phyloP scores from a whole-genome alignment of 2,797 vertebrate species.

The Micromesistius poutassou region DNA sequence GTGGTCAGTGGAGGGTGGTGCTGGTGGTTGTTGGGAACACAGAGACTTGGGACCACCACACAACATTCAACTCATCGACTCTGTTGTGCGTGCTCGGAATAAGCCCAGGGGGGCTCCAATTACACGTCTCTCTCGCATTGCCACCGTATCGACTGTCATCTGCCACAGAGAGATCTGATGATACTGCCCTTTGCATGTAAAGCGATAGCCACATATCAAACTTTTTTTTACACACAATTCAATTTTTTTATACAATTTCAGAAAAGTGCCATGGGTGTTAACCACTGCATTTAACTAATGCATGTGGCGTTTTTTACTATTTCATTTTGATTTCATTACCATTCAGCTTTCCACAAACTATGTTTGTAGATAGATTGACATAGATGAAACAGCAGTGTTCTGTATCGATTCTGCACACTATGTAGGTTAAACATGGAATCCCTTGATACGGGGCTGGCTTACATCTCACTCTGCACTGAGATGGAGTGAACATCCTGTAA shows the following conservation, averaged over 20 bases:
- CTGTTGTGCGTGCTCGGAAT: conserved; percentile 75
- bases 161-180: conserved; percentile 67
- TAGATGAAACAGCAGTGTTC: neutral
- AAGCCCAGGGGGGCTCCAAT: conserved; percentile 69
- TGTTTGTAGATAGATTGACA: neutral
- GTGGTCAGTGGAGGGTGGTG: conserved; percentile 32
- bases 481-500: neutral
- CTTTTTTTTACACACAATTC: conserved; percentile 35
- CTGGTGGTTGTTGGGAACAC: conserved; percentile 42
- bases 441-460: neutral
- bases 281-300: neutral
- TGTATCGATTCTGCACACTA: neutral
- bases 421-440: conserved; percentile 1
- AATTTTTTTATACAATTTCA: neutral
- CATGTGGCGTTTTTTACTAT: neutral
- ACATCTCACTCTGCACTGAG: neutral
- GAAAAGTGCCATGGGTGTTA: neutral
- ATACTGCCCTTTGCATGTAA: conserved; percentile 74
- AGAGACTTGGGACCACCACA: conserved; percentile 60
- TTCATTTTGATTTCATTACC: neutral
- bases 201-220: conserved; percentile 61
- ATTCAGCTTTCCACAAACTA: neutral
- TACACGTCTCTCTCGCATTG: conserved; percentile 72
- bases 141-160: conserved; percentile 72
- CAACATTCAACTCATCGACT: conserved; percentile 62